Evolutionary conservation across 2,113 vertebrate genomes (phyloP).

Genomic region (Oncorhynchus kisutch): DNA sequence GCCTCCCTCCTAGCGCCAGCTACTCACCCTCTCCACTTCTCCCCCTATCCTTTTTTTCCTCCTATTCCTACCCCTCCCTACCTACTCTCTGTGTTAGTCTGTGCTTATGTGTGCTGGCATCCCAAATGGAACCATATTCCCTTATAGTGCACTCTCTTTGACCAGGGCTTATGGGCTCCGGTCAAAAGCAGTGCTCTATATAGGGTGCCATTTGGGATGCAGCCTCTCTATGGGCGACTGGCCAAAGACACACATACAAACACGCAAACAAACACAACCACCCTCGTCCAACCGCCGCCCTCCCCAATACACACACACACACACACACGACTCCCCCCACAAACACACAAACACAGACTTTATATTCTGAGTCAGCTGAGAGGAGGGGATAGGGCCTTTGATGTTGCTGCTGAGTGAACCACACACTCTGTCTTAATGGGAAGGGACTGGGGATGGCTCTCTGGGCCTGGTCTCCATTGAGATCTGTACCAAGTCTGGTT

Average conservation of each 20-base stretch:
- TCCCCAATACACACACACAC: neutral
- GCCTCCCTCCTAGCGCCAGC: conserved; percentile 52
- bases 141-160: no score
- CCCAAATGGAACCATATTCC: no score
- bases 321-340: neutral
- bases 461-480: conserved; percentile 25
- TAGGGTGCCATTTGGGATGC: no score
- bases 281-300: neutral
- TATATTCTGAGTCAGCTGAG: conserved; percentile 34
- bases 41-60: neutral
- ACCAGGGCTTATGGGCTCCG: no score
- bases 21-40: conserved; percentile 48
- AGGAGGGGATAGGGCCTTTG: neutral
- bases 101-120: no score
- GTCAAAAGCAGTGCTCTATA: no score
- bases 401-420: conserved; percentile 12
- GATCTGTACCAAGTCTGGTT: conserved; percentile 28
- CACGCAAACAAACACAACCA: conserved; percentile 12
- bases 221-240: no score
- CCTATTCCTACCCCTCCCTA: neutral
- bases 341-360: conserved; percentile 11
- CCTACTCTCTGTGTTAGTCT: neutral
- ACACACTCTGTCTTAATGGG: conserved; percentile 33
- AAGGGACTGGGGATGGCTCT: conserved; percentile 31
- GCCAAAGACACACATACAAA: conserved; percentile 3